A percentile compares a stretch with the other conserved stretches of the same genome.
Evolutionary conservation across 2,888 invertebrate genomes (phyloP).

Genomic region (Aricia artaxerxes): DNA sequence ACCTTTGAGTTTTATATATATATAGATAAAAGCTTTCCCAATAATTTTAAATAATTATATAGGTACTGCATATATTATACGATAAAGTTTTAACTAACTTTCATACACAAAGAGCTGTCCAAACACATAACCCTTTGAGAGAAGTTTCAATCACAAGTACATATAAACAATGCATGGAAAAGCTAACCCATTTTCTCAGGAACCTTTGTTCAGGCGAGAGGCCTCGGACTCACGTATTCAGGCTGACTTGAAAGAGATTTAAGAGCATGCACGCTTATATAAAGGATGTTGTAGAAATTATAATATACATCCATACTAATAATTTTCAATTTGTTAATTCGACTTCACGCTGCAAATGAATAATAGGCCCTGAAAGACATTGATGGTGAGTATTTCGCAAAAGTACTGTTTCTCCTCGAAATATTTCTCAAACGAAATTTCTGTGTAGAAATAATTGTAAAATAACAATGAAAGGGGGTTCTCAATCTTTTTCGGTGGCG

Average conservation of each 20-base stretch:
- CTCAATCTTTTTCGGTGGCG: too few relatives aligned
- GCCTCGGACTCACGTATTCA: conserved; percentile 30
- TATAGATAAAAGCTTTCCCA: too few relatives aligned
- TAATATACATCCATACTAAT: neutral
- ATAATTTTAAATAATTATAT: neutral
- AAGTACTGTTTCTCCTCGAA: too few relatives aligned
- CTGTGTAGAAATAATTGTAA: too few relatives aligned
- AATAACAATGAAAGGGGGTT: too few relatives aligned
- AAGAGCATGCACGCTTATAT: conserved; percentile 10
- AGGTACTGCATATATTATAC: neutral
- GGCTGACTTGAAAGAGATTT: conserved; percentile 17
- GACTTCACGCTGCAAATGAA: too few relatives aligned
- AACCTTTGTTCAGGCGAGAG: conserved; percentile 35
- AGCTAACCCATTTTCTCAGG: conserved; percentile 35
- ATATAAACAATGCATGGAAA: conserved; percentile 41
- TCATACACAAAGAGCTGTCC: neutral
- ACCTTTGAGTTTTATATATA: too few relatives aligned
- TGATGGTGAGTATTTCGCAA: too few relatives aligned
- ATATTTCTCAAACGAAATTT: too few relatives aligned
- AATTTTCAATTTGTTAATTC: too few relatives aligned
- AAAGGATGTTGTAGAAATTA: neutral
- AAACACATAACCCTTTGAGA: conserved; percentile 20
- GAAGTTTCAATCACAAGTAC: conserved; percentile 42
- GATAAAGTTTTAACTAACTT: neutral
- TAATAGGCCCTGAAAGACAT: too few relatives aligned